Percentiles rank a stretch among this genome's conserved stretches.
Conservation (phyloP, 2,113 vertebrate species). For the Lamprologus tigripictilis region DNA sequence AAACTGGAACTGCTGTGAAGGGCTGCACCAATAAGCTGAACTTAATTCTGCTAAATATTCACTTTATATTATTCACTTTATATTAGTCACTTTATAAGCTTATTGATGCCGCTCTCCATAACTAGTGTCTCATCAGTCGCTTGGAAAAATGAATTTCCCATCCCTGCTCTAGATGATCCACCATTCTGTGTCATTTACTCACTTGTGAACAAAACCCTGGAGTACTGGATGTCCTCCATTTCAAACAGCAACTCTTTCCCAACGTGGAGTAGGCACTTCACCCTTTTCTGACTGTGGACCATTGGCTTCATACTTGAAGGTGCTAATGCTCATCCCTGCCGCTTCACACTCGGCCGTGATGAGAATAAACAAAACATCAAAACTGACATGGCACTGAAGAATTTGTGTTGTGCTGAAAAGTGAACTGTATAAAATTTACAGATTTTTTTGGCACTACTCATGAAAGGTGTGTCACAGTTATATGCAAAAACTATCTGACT, state of each 20-base stretch:
- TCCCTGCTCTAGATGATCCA: background rate
- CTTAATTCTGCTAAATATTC: background rate
- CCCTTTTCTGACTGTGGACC: background rate
- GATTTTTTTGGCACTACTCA: background rate
- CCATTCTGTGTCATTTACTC: background rate
- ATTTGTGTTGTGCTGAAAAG: background rate
- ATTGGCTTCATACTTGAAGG: background rate
- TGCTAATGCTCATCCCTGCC: background rate
- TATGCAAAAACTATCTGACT: background rate
- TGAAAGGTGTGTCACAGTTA: background rate
- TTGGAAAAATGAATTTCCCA: background rate
- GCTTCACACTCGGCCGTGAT: background rate
- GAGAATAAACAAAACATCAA: background rate
- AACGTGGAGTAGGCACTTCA: background rate
- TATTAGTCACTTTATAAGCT: background rate
- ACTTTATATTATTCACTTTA: background rate
- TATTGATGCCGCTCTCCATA: background rate
- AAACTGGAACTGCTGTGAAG: background rate
- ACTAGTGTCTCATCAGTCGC: background rate
- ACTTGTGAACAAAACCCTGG: background rate
- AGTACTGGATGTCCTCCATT: background rate
- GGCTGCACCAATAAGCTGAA: background rate
- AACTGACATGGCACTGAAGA: background rate
- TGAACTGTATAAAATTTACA: background rate
- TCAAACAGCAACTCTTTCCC: background rate